Evolutionary conservation across 2,113 vertebrate species (phyloP), one percentile per base, ranked within the genome.

Genomic region (Edolisoma coerulescens): DNA sequence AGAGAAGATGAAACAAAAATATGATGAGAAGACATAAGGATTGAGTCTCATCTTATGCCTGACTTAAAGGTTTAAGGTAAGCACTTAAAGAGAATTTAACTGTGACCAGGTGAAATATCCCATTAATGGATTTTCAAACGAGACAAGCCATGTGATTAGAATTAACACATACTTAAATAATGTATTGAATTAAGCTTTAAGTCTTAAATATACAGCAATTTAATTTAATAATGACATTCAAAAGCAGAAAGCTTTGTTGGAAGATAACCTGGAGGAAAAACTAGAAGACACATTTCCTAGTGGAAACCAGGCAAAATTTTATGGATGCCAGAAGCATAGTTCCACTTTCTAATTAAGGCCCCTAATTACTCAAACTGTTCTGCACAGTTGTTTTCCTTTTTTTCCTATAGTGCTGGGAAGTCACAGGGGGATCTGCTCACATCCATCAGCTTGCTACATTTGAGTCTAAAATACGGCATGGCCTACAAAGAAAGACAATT

Each of bases 271-370:
- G 35, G 16, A 90, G 69, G 24, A 75, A 91, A 87, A 95, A 65
- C 45, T 53, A 45, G 61, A 80, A 82, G 70, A 52, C 20, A 50
- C 11, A 26, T 86, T 91, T 96, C 63, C 69, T 86, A 64, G 54
- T 52, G 20, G 54, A 94, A 91, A 30, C 30, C 10, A 90, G 64
- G 52, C n/a, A 96, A 90, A 88, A 85, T 77, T 74, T 70, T 71
- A 52, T 19, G 19, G 70, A 77, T 56, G 59, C 50, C 1, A 5
- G 82, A 89, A 88, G 54, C 73, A 44, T 33, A 81, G 30, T 37
- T 88, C 39, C 67, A 32, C 60, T 90, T 95, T 85, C 87, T 81
- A 93, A 92, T 95, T 94, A 96, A 63, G 54, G 64, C 13, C 52
- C 9, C 23, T 88, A 74, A 91, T 93, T 88, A 65, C 37, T 93